Conservation (phyloP, 2,888 invertebrate species). For the Coelopa pilipes region DNA sequence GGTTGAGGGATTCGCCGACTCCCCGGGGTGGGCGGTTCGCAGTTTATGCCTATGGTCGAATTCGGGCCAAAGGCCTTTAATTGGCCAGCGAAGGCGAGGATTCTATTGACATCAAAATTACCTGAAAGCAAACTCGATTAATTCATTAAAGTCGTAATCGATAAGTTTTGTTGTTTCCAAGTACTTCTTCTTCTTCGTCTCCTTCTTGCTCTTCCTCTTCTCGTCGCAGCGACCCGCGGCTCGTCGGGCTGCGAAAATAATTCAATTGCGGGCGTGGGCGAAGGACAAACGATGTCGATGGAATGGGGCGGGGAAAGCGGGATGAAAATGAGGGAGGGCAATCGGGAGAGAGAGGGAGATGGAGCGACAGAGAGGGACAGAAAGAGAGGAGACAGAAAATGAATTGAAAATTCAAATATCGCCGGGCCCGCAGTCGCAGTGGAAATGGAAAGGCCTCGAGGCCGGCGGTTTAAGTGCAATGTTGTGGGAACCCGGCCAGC, state of each 20-base stretch:
- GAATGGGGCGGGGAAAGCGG: too few relatives aligned
- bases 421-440: background rate
- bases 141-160: background rate
- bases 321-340: background rate
- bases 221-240: background rate
- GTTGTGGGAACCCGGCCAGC: constrained; percentile 31
- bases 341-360: background rate
- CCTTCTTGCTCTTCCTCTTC: too few relatives aligned
- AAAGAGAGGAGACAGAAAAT: background rate
- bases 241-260: background rate
- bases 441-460: constrained; percentile 29
- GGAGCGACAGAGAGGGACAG: background rate
- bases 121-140: background rate
- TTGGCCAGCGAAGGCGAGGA: too few relatives aligned
- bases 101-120: too few relatives aligned
- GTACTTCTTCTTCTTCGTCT: too few relatives aligned
- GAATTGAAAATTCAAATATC: constrained; percentile 27
- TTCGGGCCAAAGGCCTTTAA: too few relatives aligned
- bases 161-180: too few relatives aligned
- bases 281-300: background rate
- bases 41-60: background rate
- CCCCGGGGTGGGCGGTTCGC: background rate
- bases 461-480: constrained; percentile 26
- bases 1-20: too few relatives aligned
- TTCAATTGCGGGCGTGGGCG: background rate